These are phyloP conservation scores for Euschistus heros DNA, from an alignment of 1,140 invertebrate species.

Conservation along the genomic window DNA sequence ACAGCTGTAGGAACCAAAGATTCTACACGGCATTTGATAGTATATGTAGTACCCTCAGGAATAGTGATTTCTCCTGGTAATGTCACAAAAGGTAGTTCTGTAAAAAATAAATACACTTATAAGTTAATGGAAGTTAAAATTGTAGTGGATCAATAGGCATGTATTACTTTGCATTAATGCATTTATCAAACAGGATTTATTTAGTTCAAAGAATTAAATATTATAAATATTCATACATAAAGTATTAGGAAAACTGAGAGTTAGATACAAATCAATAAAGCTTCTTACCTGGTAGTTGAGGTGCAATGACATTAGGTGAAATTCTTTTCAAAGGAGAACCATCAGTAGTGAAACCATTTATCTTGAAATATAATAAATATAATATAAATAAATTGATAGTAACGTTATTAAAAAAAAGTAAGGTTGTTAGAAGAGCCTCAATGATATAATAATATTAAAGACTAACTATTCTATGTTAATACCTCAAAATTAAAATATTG, in stretches of 20 bases:
- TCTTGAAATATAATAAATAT: constrained; percentile 29
- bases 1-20: constrained; percentile 43
- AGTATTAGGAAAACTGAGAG: too few species aligned
- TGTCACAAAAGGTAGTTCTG: constrained; percentile 22
- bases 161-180: neutral
- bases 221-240: neutral
- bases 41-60: constrained; percentile 11
- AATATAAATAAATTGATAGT: constrained; percentile 10
- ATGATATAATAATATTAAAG: neutral
- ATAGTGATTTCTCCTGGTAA: neutral
- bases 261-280: too few species aligned
- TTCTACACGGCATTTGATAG: constrained; percentile 41
- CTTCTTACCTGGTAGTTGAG: constrained; percentile 33
- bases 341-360: constrained; percentile 34
- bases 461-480: constrained; percentile 17
- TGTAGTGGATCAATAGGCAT: too few species aligned
- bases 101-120: too few species aligned
- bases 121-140: too few species aligned
- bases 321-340: constrained; percentile 39
- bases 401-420: too few species aligned
- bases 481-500: constrained; percentile 46
- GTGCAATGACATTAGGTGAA: constrained; percentile 38
- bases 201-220: neutral
- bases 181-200: neutral
- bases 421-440: too few species aligned